A percentile compares a stretch with the other conserved stretches of the same genome.
phyloP scores from a whole-genome alignment of 2,797 vertebrate species.

The Psittacula derbiana region DNA sequence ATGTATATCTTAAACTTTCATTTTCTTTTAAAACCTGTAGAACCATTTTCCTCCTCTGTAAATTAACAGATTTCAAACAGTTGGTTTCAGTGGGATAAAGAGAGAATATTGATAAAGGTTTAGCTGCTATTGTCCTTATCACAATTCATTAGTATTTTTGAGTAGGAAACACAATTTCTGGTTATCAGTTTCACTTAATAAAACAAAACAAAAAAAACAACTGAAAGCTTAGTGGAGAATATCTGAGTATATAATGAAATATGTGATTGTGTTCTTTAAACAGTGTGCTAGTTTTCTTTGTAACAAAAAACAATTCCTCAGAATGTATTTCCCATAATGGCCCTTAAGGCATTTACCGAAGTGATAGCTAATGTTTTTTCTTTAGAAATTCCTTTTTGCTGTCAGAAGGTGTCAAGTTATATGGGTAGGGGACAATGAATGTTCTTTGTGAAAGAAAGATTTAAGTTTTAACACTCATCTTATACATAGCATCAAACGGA shows the following conservation, averaged over 20 bases:
- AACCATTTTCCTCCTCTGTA: neutral
- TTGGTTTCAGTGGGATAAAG: neutral
- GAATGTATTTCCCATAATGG: neutral
- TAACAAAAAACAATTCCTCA: neutral
- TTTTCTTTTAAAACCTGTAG: neutral
- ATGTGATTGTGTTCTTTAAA: neutral
- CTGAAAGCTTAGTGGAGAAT: neutral
- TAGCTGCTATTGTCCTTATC: neutral
- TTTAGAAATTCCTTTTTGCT: neutral
- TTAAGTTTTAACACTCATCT: neutral
- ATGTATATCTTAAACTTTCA: neutral
- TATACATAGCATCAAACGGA: neutral
- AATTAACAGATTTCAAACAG: neutral
- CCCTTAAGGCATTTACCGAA: neutral
- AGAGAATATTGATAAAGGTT: neutral
- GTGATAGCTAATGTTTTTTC: neutral
- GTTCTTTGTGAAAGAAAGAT: neutral
- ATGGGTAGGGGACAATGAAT: neutral
- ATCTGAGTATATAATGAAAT: neutral
- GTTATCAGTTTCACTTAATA: neutral
- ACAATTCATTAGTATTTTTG: neutral
- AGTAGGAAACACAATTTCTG: neutral
- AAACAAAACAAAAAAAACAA: neutral
- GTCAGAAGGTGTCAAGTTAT: neutral
- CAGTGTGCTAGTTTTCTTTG: neutral